phyloP scores from a whole-genome alignment of 2,888 invertebrate genomes.

The Itoplectis maculator region DNA sequence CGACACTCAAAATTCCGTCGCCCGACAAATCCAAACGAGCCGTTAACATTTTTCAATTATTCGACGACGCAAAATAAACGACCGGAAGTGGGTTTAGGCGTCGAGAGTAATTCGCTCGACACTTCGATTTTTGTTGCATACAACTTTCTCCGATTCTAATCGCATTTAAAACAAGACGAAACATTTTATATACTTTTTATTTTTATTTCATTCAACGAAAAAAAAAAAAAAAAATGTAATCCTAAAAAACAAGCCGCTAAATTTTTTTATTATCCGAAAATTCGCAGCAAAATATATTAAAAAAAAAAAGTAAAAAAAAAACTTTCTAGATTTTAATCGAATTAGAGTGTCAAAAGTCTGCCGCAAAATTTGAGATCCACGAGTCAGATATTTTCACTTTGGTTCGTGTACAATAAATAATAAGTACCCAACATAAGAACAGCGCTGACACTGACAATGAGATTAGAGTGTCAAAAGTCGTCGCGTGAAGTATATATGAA shows the following conservation, averaged over 20 bases:
- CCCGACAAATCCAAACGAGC: not conserved
- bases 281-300: too few relatives aligned
- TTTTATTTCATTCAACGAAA: not conserved
- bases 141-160: too few relatives aligned
- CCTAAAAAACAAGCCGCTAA: too few relatives aligned
- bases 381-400: constrained; percentile 44
- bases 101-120: too few relatives aligned
- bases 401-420: not conserved
- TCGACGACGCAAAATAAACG: not conserved
- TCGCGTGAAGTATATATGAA: not conserved
- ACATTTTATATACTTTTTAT: not conserved
- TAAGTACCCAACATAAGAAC: not conserved
- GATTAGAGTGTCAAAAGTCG: constrained; percentile 13
- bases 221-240: too few relatives aligned
- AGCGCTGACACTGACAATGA: constrained; percentile 47
- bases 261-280: not conserved
- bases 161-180: too few relatives aligned
- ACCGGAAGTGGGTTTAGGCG: too few relatives aligned
- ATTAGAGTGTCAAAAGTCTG: constrained; percentile 22
- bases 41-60: not conserved
- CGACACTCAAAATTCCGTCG: constrained; percentile 44
- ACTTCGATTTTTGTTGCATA: too few relatives aligned
- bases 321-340: not conserved
- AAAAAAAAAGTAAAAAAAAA: too few relatives aligned
- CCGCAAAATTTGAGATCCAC: constrained; percentile 36